Conservation (phyloP, 37 sponge, comb jelly and placozoan species). For the Halichondria panicea region DNA sequence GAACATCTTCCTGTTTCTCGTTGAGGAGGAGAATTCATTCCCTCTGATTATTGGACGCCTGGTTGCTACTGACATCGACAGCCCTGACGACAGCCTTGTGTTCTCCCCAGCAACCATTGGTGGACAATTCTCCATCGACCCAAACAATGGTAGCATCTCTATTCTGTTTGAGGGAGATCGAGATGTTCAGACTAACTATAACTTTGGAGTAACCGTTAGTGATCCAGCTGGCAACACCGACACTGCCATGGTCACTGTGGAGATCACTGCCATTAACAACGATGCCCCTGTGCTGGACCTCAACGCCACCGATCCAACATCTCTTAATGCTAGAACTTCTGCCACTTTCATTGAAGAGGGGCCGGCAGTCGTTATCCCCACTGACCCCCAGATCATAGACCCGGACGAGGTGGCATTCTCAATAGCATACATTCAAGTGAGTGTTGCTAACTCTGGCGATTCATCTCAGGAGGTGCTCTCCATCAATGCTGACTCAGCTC, state of each 20-base stretch:
- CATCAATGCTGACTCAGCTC: neutral
- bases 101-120: conserved; percentile 3
- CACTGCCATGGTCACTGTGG: conserved; percentile 24
- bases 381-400: conserved; percentile 53
- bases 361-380: conserved; percentile 30
- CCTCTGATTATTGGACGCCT: conserved; percentile 37
- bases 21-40: conserved; percentile 51
- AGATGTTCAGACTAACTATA: conserved; percentile 3
- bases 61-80: conserved; percentile 57
- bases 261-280: conserved; percentile 60
- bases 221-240: conserved; percentile 47
- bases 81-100: neutral
- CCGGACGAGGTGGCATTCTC: conserved; percentile 41
- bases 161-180: conserved; percentile 45
- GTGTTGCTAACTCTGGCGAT: conserved; percentile 32
- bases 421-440: conserved; percentile 15
- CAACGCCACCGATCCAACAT: conserved; percentile 33
- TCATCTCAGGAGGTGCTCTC: conserved; percentile 20
- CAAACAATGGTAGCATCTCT: conserved; percentile 25
- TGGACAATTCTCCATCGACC: conserved; percentile 30
- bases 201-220: conserved; percentile 37
- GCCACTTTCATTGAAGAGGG: conserved; percentile 43
- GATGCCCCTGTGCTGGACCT: conserved; percentile 67
- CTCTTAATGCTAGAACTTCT: conserved; percentile 23
- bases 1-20: conserved; percentile 6